These are phyloP conservation scores for Ciona savignyi DNA, from an alignment of 23 tunicate genomes.

Conservation along the genomic window DNA sequence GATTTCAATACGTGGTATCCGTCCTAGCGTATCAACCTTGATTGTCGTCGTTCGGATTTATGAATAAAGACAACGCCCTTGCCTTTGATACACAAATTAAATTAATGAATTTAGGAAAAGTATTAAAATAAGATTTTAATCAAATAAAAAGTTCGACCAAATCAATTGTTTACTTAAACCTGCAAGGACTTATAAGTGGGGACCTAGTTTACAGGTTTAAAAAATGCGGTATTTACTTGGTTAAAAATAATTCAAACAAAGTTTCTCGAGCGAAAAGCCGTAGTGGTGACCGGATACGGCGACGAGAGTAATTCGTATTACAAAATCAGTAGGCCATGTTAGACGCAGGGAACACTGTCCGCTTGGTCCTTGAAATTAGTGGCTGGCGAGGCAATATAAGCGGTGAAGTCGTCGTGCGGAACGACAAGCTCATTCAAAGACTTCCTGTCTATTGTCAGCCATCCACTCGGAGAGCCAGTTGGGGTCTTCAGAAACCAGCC, in stretches of 20 bases:
- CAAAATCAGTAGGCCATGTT: not conserved
- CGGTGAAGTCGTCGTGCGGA: constrained; percentile 1
- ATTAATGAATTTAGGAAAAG: too few relatives aligned
- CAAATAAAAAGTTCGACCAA: too few relatives aligned
- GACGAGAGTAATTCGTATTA: not conserved
- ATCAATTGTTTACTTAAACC: too few relatives aligned
- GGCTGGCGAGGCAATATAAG: constrained; percentile 2
- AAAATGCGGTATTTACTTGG: not conserved
- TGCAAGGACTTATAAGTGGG: not conserved
- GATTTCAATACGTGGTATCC: too few relatives aligned
- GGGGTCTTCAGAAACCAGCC: not conserved
- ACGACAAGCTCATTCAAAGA: constrained; percentile 1
- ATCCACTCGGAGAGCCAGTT: not conserved
- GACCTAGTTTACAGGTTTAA: not conserved
- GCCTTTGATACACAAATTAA: too few relatives aligned
- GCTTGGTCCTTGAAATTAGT: constrained; percentile 1
- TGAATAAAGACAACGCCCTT: too few relatives aligned
- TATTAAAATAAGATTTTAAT: too few relatives aligned
- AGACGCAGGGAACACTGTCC: not conserved
- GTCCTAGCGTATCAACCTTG: too few relatives aligned
- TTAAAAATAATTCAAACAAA: not conserved
- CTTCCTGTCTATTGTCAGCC: not conserved
- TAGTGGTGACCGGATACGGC: not conserved
- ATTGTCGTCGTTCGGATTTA: too few relatives aligned
- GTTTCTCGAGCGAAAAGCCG: not conserved